Evolutionary conservation across 2,113 vertebrate genomes (phyloP).

Genomic region (Stomatorhinus ivindoensis): DNA sequence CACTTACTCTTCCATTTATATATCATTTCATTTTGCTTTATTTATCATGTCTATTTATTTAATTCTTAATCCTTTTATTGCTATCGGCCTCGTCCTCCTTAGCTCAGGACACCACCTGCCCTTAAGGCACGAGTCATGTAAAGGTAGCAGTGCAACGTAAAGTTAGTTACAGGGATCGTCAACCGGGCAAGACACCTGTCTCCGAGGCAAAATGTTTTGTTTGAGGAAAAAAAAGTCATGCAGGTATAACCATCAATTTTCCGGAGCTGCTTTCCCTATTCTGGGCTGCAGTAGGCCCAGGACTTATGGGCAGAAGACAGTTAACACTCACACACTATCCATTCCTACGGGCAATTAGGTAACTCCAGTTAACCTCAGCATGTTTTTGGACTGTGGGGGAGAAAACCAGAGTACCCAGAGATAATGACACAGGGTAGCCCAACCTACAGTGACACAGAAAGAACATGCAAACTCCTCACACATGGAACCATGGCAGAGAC

Average conservation of each 20-base stretch:
- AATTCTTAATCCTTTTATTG: not conserved
- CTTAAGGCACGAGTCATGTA: not conserved
- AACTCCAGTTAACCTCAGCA: not conserved
- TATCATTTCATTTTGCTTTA: conserved; percentile 10
- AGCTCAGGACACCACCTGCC: not conserved
- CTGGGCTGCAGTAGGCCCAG: no score
- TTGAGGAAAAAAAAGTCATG: not conserved
- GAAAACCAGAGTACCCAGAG: no score
- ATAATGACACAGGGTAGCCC: no score
- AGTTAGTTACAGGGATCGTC: not conserved
- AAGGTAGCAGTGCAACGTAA: not conserved
- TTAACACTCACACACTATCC: not conserved
- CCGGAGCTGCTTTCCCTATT: no score
- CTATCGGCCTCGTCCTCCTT: not conserved
- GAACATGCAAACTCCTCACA: not conserved
- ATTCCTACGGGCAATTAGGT: not conserved
- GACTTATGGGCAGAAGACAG: no score
- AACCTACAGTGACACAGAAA: not conserved
- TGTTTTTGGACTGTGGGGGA: no score
- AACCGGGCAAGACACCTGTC: not conserved
- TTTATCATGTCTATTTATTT: not conserved
- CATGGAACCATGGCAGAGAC: not conserved
- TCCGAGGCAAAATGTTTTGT: not conserved
- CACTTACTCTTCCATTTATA: not conserved
- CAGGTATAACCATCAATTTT: not conserved